These are phyloP conservation scores for Petroica traversi DNA, from an alignment of 2,113 vertebrate species.

Conservation along the genomic window DNA sequence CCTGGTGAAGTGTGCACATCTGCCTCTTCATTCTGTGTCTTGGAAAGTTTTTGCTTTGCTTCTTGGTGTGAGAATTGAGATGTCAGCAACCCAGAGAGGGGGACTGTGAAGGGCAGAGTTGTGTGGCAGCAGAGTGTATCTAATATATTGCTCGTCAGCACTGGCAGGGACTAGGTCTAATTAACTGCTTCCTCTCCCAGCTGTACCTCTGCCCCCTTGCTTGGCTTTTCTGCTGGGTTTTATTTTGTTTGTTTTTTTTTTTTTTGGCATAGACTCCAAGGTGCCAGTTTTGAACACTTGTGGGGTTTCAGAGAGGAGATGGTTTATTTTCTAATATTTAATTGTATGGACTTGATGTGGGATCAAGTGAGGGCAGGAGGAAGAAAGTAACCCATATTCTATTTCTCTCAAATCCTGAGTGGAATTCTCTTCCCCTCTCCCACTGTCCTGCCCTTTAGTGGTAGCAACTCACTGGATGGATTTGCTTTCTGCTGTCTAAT, in stretches of 20 bases:
- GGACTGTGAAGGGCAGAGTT: background rate
- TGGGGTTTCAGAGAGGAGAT: background rate
- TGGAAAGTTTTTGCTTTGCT: background rate
- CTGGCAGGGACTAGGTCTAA: background rate
- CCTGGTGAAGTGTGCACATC: background rate
- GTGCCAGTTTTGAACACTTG: background rate
- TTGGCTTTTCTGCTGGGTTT: background rate
- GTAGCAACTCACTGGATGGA: too few relatives aligned
- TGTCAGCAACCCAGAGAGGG: background rate
- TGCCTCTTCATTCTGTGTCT: background rate
- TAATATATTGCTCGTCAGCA: background rate
- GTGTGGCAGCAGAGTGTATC: background rate
- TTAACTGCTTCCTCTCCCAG: background rate
- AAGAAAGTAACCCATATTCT: background rate
- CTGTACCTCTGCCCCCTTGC: fast-evolving
- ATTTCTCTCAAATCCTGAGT: background rate
- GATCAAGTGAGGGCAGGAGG: background rate
- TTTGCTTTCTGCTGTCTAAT: background rate
- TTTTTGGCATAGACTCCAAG: too few relatives aligned
- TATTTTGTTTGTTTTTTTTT: too few relatives aligned
- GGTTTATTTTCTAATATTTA: background rate
- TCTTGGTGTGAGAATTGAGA: background rate
- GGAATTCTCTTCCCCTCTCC: background rate
- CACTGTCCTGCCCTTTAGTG: background rate
- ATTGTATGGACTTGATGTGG: background rate